Base-by-base conservation (phyloP, 2,888 invertebrate genomes). In the Papilio demoleus region DNA sequence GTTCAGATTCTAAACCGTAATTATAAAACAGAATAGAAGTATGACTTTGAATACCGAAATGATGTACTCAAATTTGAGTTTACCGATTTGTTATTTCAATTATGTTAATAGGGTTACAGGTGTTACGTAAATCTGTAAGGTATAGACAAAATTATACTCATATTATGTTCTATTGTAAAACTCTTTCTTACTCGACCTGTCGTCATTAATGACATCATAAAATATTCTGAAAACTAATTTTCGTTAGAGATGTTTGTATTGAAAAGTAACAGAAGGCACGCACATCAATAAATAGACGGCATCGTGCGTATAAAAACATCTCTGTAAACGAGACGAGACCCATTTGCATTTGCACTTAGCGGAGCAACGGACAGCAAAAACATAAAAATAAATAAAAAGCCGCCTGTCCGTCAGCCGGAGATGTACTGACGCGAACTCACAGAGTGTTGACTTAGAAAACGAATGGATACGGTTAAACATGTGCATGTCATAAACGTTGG, bases 291-390 rank as follows among this genome's bases (percentile, higher is more conserved):
- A 86, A 86, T 79, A 82, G 78, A 75, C 81, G 79, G 83, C 27
- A 53, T 80, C 75, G 79, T 81, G 81, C 83, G 79, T 78, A 86
- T 86, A 85, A 87, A 88, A 88, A 86, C 87, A 80, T 86, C 83
- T 87, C 84, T 86, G 87, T 86, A 85, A 87, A 87, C 83, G 84
- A 88, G 86, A 87, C 82, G 84, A 83, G 83, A 82, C 82, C 82
- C 85, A 87, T 89, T 89, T 87, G 86, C 86, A 85, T 88, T 81
- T 85, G 86, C 87, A 88, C 87, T 88, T 86, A 88, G 84, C 84
- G 76, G 76, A 78, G 84, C 86, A 83, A 81, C 76, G 80, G 79
- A 77, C 77, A 79, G 79, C 77, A 85, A 82, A 86, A 84, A 80
- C 72, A 76, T 75, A 83, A 82, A 83, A 85, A 83, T 80, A 85